These are phyloP conservation scores for Lagorchestes hirsutus DNA, from an alignment of 2,797 vertebrate species.

Conservation along the genomic window DNA sequence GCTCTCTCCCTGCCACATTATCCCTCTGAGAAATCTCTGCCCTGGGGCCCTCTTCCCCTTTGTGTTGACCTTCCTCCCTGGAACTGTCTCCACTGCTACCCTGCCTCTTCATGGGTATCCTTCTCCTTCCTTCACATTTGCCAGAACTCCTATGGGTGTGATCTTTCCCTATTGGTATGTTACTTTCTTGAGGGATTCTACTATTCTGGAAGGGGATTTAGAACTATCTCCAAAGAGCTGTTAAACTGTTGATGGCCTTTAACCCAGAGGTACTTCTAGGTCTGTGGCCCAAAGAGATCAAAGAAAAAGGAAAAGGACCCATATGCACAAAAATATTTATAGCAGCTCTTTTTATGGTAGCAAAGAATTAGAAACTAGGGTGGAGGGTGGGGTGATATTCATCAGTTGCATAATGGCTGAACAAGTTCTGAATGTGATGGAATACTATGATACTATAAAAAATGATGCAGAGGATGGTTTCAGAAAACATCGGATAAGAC, in stretches of 20 bases:
- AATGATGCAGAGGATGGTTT: background rate
- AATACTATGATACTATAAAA: background rate
- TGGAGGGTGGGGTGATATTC: background rate
- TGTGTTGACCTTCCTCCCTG: background rate
- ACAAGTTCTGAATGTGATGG: background rate
- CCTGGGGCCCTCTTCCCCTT: background rate
- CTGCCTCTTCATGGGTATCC: background rate
- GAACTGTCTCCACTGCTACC: background rate
- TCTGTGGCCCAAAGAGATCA: background rate
- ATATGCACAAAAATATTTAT: background rate
- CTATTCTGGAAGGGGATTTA: background rate
- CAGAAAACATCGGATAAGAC: background rate
- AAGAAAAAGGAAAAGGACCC: background rate
- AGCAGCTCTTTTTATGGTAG: background rate
- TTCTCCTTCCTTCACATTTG: background rate
- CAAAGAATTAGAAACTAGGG: background rate
- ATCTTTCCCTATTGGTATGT: background rate
- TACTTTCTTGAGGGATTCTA: background rate
- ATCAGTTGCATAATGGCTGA: background rate
- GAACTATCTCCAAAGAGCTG: background rate
- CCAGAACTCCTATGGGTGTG: background rate
- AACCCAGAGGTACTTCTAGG: background rate
- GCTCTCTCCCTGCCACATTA: background rate
- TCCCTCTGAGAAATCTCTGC: background rate
- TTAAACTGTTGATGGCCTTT: background rate